Evolutionary conservation across 2,797 vertebrate genomes (phyloP), one percentile per base, ranked within the genome.

Genomic region (Halcyon leucocephala): DNA sequence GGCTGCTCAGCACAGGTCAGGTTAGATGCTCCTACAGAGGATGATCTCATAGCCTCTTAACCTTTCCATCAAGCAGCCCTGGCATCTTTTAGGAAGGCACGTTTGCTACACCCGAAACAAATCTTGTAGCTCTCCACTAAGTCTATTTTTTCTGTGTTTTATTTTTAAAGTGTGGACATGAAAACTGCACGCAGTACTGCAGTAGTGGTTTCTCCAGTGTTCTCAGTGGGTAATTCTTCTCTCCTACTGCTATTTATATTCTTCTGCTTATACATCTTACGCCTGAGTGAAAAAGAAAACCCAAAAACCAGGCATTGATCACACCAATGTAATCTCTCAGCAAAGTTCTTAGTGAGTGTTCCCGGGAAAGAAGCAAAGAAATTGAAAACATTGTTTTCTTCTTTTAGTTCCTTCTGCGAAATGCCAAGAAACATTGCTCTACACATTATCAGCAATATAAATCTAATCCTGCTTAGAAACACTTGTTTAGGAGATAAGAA

Each of bases 401-500:
- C n/a, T 52, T 86, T 80, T 66, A 18, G 16, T 89, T 89, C 26
- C 26, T 86, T 64, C 60, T 90, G 55, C 85, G 82, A 29, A 76
- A 84, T 86, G 44, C 39, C 48, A 46, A 84, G 60, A 92, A 77
- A 18, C 12, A n/a, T 82, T 89, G 41, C 57, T 85, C 21, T 74
- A 54, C 62, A 58, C 60, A 21, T 86, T 88, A 93, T 95, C 90
- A 77, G 29, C 26, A 33, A 16, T 82, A 95, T 92, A 93, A 94
- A 96, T 94, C 74, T 95, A 95, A 90, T 71, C 52, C 55, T 80
- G 22, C 33, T 95, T 86, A 84, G 64, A 96, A 97, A 85, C 48
- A 52, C 64, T 94, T 85, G 49, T 74, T 94, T 82, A 54, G 87
- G 61, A 94, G 92, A 91, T 67, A 94, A 83, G 84, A 93, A 37